Conservation (phyloP, 2,888 invertebrate genomes). For the Eudasyphora cyanicolor region DNA sequence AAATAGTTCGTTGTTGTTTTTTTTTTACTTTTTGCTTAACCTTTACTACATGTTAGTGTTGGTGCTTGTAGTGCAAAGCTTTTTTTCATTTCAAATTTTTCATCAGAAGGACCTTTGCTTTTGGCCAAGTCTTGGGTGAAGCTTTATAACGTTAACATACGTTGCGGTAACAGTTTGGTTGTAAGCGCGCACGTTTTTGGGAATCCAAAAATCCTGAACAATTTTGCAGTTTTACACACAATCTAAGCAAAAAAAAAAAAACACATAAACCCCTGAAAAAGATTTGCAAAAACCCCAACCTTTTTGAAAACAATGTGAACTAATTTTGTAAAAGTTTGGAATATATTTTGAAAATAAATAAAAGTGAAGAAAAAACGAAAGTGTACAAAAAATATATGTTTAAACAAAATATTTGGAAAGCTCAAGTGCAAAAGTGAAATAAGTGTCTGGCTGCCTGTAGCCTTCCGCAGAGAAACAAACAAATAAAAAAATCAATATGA, state of each 20-base stretch:
- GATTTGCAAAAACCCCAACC: neutral
- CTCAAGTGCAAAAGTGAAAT: too few relatives aligned
- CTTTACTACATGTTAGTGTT: neutral
- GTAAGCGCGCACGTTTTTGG: slow-evolving; percentile 60
- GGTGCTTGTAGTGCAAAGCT: slow-evolving; percentile 32
- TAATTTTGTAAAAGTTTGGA: slow-evolving; percentile 13
- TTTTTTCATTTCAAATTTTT: neutral
- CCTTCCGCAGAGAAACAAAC: too few relatives aligned
- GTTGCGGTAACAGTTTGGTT: slow-evolving; percentile 63
- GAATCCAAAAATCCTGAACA: slow-evolving; percentile 1
- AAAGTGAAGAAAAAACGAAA: neutral
- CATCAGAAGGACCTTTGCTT: slow-evolving; percentile 57
- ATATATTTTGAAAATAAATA: too few relatives aligned
- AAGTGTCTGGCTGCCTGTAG: too few relatives aligned
- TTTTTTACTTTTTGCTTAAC: neutral
- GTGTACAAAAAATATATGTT: too few relatives aligned
- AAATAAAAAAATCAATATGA: too few relatives aligned
- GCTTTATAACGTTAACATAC: slow-evolving; percentile 64
- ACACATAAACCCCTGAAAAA: slow-evolving; percentile 1
- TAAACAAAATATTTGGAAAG: too few relatives aligned
- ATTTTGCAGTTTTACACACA: slow-evolving; percentile 22
- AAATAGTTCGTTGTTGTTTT: slow-evolving; percentile 33
- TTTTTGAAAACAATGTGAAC: slow-evolving; percentile 22
- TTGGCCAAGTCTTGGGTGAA: slow-evolving; percentile 44
- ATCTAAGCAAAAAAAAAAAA: neutral